Conservation (phyloP, 2,113 vertebrate genomes). For the Pseudonaja textilis region DNA sequence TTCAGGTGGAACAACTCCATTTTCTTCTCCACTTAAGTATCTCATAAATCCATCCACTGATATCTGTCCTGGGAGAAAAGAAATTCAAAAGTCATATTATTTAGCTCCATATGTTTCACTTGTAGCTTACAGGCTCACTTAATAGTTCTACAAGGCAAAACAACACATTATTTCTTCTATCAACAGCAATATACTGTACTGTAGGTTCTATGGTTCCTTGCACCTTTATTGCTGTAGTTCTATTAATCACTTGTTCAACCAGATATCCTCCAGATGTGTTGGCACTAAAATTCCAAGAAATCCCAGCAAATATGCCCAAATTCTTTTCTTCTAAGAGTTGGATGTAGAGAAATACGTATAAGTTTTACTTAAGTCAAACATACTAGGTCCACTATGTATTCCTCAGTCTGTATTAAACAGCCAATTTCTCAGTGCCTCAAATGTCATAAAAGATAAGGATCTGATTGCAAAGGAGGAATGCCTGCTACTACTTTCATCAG, state of each 20-base stretch:
- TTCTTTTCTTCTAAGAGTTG: background rate
- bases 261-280: background rate
- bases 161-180: background rate
- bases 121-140: background rate
- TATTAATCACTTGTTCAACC: background rate
- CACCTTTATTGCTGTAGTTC: background rate
- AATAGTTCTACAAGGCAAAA: background rate
- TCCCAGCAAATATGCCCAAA: background rate
- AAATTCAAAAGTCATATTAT: conserved; percentile 36
- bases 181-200: too few species aligned
- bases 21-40: conserved; percentile 92
- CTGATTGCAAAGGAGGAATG: background rate
- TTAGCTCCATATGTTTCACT: background rate
- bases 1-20: conserved; percentile 93
- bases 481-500: background rate
- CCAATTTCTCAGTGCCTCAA: conserved; percentile 26
- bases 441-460: background rate
- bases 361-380: background rate
- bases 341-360: background rate
- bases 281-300: background rate
- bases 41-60: conserved; percentile 92
- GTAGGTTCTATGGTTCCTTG: background rate
- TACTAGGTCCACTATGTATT: background rate
- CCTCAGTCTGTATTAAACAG: conserved; percentile 35
- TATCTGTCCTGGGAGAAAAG: conserved; percentile 85